Evolutionary conservation across 2,113 vertebrate species (phyloP).

Genomic region (Seriola dumerili): DNA sequence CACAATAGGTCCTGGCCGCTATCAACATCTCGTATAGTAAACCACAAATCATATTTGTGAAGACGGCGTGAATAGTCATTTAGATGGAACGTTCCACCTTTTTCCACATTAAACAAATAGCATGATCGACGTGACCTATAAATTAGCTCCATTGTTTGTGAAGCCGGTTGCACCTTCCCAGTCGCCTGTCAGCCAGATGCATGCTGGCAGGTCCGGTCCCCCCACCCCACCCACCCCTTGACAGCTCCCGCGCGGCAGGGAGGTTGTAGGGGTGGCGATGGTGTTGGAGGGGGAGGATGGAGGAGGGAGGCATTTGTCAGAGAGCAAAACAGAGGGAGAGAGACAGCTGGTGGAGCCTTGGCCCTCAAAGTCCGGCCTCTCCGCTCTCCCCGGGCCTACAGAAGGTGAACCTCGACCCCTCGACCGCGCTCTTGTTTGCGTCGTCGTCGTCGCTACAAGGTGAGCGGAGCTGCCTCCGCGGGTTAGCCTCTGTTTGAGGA

Average conservation of each 20-base stretch:
- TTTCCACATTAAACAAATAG: too few species aligned
- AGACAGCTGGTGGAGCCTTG: slow-evolving; percentile 61
- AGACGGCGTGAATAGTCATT: too few species aligned
- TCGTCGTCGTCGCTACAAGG: slow-evolving; percentile 70
- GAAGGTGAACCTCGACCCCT: slow-evolving; percentile 61
- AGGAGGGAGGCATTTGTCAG: slow-evolving; percentile 29
- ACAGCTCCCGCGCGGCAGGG: slow-evolving; percentile 66
- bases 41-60: too few species aligned
- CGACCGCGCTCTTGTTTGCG: slow-evolving; percentile 21
- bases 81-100: too few species aligned
- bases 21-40: too few species aligned
- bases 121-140: too few species aligned
- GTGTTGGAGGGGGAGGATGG: slow-evolving; percentile 18
- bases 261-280: slow-evolving; percentile 51
- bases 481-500: slow-evolving; percentile 69
- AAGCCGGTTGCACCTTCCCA: slow-evolving; percentile 90
- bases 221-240: slow-evolving; percentile 30
- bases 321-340: slow-evolving; percentile 41
- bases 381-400: slow-evolving; percentile 30
- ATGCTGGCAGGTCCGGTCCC: slow-evolving; percentile 87
- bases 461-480: slow-evolving; percentile 67
- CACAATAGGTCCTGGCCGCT: too few species aligned
- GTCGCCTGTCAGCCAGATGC: slow-evolving; percentile 85
- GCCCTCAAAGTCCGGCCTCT: slow-evolving; percentile 23
- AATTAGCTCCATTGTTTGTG: too few species aligned